Conservation (phyloP, 1,140 invertebrate species). For the Saxidomus purpurata region DNA sequence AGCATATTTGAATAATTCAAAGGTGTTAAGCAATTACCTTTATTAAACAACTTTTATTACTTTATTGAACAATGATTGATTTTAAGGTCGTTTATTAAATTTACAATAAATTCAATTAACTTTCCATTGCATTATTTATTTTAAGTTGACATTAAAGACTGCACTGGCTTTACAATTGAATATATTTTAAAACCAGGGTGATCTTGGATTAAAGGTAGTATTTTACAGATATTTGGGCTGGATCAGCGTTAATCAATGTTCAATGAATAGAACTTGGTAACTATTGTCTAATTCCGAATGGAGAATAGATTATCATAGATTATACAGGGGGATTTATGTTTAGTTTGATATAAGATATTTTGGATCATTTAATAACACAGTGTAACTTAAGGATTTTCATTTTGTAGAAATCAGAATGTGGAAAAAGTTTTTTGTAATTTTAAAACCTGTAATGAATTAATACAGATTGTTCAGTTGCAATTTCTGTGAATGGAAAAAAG, state of each 20-base stretch:
- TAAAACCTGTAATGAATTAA: too few species aligned
- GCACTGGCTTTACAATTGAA: background rate
- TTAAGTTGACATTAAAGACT: background rate
- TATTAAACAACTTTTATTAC: background rate
- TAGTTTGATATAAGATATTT: constrained; percentile 28
- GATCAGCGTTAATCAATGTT: constrained; percentile 38
- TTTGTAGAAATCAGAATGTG: background rate
- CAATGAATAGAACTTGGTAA: constrained; percentile 49
- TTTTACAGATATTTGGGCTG: background rate
- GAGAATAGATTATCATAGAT: constrained; percentile 48
- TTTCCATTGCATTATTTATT: constrained; percentile 11
- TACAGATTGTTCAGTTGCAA: too few species aligned
- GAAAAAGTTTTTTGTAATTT: constrained; percentile 10
- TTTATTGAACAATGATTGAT: background rate
- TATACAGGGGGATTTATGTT: constrained; percentile 27
- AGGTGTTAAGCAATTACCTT: background rate
- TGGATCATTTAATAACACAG: background rate
- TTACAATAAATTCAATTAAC: constrained; percentile 9
- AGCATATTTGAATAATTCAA: too few species aligned
- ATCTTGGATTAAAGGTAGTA: constrained; percentile 5
- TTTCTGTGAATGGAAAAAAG: too few species aligned
- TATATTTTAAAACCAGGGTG: background rate
- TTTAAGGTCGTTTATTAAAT: background rate
- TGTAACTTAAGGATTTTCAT: constrained; percentile 17
- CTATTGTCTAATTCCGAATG: constrained; percentile 46